Percentiles rank a stretch among this genome's conserved stretches.
These are phyloP conservation scores for Ophion ventricosus DNA, from an alignment of 2,888 invertebrate genomes.

Conservation along the genomic window DNA sequence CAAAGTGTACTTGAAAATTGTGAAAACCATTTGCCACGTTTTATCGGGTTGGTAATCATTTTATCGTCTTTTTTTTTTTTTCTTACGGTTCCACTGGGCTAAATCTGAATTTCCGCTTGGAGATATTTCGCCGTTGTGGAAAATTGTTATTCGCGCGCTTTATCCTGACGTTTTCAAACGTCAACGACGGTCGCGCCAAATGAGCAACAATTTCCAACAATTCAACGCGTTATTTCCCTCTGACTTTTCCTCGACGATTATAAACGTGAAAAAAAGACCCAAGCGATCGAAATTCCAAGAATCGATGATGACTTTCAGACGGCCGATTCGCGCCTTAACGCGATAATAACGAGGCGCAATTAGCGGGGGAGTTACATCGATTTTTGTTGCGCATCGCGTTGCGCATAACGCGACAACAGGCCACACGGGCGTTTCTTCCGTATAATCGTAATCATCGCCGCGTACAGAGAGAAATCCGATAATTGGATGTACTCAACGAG, in stretches of 20 bases:
- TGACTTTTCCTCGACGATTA: no score
- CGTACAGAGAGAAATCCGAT: conserved; percentile 21
- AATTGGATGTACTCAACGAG: conserved; percentile 55
- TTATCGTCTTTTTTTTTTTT: background rate
- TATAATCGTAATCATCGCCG: conserved; percentile 14
- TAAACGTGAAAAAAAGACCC: background rate
- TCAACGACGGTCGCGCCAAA: no score
- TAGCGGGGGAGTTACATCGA: conserved; percentile 26
- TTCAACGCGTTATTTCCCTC: no score
- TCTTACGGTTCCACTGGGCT: background rate
- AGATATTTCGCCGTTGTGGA: background rate
- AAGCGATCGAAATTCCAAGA: background rate
- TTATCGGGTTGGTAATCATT: conserved; percentile 3
- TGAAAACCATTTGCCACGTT: conserved; percentile 17
- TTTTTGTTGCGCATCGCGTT: conserved; percentile 29
- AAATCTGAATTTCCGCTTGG: background rate
- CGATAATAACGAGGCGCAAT: conserved; percentile 25
- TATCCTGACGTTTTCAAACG: no score
- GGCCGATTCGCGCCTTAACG: background rate
- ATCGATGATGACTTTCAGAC: background rate
- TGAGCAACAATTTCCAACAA: no score
- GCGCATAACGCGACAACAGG: conserved; percentile 1
- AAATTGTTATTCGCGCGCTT: background rate
- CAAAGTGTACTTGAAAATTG: conserved; percentile 29
- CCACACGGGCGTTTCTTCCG: background rate